phyloP scores from a whole-genome alignment of 1,140 invertebrate genomes.

The Mesaphorura yosii region DNA sequence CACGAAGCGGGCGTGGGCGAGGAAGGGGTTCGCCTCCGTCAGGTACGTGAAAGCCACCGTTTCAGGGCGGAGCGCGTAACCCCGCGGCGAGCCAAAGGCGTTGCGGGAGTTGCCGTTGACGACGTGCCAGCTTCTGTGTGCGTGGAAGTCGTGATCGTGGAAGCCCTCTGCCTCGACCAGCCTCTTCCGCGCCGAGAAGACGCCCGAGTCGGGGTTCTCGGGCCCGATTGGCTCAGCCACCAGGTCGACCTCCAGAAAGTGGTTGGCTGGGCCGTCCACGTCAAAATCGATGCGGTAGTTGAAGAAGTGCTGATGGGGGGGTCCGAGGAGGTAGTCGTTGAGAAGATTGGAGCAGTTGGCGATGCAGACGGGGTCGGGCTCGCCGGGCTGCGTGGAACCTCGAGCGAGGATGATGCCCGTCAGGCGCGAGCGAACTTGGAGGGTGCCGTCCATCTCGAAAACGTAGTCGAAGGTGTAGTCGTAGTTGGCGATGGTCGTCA shows the following conservation, averaged over 20 bases:
- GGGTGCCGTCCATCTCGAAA: slow-evolving; percentile 13
- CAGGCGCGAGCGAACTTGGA: not conserved
- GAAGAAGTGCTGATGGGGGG: slow-evolving; percentile 17
- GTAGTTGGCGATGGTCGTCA: slow-evolving; percentile 16
- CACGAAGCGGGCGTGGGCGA: not conserved
- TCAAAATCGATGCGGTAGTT: slow-evolving; percentile 8
- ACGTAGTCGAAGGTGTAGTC: slow-evolving; percentile 19
- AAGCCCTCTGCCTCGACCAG: no score
- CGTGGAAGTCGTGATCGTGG: not conserved
- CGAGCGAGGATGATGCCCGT: slow-evolving; percentile 2
- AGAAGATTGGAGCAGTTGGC: not conserved
- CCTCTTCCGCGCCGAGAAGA: slow-evolving; percentile 6
- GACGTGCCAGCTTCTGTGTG: not conserved
- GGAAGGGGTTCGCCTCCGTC: no score
- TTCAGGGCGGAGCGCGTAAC: no score
- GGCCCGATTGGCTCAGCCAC: no score
- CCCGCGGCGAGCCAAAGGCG: no score
- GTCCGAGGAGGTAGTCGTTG: not conserved
- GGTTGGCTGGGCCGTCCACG: slow-evolving; percentile 14
- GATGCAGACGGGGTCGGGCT: no score
- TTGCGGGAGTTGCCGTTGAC: not conserved
- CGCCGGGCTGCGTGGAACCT: no score
- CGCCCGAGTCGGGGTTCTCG: slow-evolving; percentile 2
- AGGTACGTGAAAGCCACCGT: not conserved
- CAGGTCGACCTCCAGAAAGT: no score